Evolutionary conservation across 2,888 invertebrate genomes (phyloP).

Genomic region (Diarsia mendica): DNA sequence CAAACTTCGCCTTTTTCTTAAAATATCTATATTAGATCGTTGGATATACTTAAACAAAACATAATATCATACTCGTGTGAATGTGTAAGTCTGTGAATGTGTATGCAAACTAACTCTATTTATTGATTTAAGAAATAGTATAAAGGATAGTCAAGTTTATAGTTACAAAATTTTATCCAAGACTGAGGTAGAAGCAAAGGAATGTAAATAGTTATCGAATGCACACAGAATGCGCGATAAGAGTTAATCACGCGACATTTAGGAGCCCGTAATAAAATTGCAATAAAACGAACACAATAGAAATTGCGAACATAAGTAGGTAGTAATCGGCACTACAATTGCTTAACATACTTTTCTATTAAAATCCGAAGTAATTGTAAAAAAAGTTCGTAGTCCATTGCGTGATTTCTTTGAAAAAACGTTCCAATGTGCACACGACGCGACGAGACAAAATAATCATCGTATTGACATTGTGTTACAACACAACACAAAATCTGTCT

Average conservation of each 20-base stretch:
- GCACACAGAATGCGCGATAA: slow-evolving; percentile 22
- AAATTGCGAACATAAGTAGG: slow-evolving; percentile 43
- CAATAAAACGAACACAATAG: slow-evolving; percentile 48
- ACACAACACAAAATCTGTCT: no score
- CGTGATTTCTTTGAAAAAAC: neutral
- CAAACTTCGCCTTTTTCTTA: neutral
- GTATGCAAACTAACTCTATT: neutral
- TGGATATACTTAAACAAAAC: neutral
- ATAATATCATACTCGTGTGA: neutral
- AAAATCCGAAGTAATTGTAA: neutral
- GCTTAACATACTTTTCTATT: neutral
- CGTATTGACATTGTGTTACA: no score
- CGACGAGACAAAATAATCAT: no score
- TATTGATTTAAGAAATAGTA: neutral
- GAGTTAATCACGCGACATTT: slow-evolving; percentile 50
- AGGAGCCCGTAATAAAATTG: slow-evolving; percentile 48
- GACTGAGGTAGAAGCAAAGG: neutral
- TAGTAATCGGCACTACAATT: neutral
- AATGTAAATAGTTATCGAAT: slow-evolving; percentile 22
- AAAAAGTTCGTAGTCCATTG: neutral
- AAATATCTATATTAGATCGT: neutral
- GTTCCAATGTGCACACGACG: no score
- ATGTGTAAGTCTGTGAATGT: neutral
- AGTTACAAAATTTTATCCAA: neutral
- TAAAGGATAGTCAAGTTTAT: neutral